Conservation (phyloP, 2,888 invertebrate species). For the Limnephilus lunatus region DNA sequence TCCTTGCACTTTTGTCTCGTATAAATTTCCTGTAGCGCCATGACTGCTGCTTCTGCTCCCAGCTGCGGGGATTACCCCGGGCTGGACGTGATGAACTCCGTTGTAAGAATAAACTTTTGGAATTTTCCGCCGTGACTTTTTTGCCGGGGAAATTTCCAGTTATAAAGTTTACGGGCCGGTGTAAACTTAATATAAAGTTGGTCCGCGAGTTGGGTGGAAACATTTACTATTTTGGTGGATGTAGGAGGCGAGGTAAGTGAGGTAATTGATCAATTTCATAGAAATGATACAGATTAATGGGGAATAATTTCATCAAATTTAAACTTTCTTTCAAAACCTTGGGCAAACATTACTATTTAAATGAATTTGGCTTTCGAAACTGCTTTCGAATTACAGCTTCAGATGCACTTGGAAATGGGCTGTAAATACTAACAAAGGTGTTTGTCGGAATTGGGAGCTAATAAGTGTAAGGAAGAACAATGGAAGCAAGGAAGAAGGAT, state of each 20-base stretch:
- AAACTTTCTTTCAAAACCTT: not conserved
- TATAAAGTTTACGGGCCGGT: conserved; percentile 63
- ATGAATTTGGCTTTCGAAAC: not conserved
- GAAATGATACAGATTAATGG: not conserved
- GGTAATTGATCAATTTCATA: not conserved
- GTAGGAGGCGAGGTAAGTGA: not conserved
- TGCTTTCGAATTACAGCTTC: too few relatives aligned
- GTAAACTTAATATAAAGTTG: conserved; percentile 64
- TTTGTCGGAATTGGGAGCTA: too few relatives aligned
- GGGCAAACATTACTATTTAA: not conserved
- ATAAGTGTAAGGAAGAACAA: too few relatives aligned
- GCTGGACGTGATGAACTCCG: conserved; percentile 59
- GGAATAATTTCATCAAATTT: not conserved
- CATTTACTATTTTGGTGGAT: not conserved
- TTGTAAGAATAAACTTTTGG: conserved; percentile 59
- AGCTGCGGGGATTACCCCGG: conserved; percentile 16
- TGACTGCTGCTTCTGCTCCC: conserved; percentile 22
- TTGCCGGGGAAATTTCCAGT: conserved; percentile 62
- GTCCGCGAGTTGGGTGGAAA: not conserved
- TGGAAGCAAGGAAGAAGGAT: too few relatives aligned
- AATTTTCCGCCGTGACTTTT: conserved; percentile 60
- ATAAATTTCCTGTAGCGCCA: not conserved
- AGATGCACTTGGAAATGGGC: too few relatives aligned
- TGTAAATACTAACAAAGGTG: too few relatives aligned
- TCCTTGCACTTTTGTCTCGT: not conserved